These are phyloP conservation scores for Galerucella calmariensis DNA, from an alignment of 2,888 invertebrate species.

Conservation along the genomic window DNA sequence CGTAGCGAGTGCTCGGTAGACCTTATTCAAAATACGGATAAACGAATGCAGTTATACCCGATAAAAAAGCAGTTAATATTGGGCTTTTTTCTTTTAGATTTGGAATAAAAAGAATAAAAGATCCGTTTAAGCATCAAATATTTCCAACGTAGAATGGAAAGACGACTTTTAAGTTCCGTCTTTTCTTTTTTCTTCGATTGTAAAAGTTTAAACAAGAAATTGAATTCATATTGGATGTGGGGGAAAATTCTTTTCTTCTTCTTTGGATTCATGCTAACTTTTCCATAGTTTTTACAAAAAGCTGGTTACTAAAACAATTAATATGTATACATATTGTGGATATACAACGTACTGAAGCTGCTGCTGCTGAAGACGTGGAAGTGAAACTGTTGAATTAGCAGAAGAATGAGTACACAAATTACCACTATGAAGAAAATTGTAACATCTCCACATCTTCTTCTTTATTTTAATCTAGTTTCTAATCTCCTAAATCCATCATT, in stretches of 20 bases:
- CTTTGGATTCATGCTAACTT: too few relatives aligned
- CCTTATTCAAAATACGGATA: constrained; percentile 16
- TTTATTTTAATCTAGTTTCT: too few relatives aligned
- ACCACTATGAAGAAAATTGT: too few relatives aligned
- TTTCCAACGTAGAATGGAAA: background rate
- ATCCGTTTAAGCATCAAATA: constrained; percentile 7
- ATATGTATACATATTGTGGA: too few relatives aligned
- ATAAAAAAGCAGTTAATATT: constrained; percentile 27
- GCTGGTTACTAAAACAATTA: too few relatives aligned
- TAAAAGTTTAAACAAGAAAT: constrained; percentile 7
- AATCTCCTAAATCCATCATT: too few relatives aligned
- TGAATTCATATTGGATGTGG: constrained; percentile 5
- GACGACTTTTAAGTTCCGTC: constrained; percentile 6
- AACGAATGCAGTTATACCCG: constrained; percentile 28
- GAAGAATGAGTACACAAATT: too few relatives aligned
- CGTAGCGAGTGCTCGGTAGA: constrained; percentile 5
- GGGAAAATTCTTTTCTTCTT: background rate
- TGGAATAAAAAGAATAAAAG: constrained; percentile 8
- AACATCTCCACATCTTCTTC: too few relatives aligned
- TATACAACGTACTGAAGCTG: too few relatives aligned
- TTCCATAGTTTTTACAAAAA: too few relatives aligned
- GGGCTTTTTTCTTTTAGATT: constrained; percentile 18
- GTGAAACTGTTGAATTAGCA: too few relatives aligned
- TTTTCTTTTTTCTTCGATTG: constrained; percentile 12
- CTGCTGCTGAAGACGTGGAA: too few relatives aligned